Conservation (phyloP, 2,888 invertebrate genomes). For the Folsomia candida region DNA sequence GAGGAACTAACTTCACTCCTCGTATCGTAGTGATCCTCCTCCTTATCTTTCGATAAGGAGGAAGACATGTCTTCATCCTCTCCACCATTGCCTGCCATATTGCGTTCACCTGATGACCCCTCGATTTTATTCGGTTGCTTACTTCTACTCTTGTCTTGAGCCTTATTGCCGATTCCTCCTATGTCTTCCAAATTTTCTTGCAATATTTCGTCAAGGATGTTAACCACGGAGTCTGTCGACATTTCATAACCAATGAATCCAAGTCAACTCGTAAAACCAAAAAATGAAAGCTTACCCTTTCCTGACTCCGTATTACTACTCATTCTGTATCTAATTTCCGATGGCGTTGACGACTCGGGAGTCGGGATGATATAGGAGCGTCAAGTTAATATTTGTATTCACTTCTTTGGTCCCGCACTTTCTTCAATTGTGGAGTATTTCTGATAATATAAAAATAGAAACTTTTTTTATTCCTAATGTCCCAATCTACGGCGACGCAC, state of each 20-base stretch:
- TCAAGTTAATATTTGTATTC: too few species aligned
- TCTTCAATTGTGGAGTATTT: too few species aligned
- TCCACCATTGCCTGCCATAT: conserved; percentile 13
- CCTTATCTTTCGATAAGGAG: conserved; percentile 12
- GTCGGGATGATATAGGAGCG: conserved; percentile 1
- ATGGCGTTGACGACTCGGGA: neutral
- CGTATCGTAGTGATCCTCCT: conserved; percentile 65
- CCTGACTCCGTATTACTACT: too few species aligned
- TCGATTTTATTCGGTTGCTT: neutral
- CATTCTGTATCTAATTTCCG: too few species aligned
- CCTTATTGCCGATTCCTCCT: conserved; percentile 33
- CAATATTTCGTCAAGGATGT: conserved; percentile 46
- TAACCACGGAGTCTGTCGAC: conserved; percentile 38
- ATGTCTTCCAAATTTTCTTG: conserved; percentile 47
- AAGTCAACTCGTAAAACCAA: too few species aligned
- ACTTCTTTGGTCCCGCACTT: too few species aligned
- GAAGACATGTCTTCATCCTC: neutral
- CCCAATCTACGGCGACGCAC: too few species aligned
- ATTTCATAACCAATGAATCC: too few species aligned
- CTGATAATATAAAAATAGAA: too few species aligned
- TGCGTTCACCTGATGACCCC: neutral
- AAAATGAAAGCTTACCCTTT: too few species aligned
- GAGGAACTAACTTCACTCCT: conserved; percentile 85
- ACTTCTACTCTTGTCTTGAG: neutral
- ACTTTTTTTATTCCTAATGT: too few species aligned